phyloP scores from a whole-genome alignment of 2,797 vertebrate species.

The Xenentodon cancila region DNA sequence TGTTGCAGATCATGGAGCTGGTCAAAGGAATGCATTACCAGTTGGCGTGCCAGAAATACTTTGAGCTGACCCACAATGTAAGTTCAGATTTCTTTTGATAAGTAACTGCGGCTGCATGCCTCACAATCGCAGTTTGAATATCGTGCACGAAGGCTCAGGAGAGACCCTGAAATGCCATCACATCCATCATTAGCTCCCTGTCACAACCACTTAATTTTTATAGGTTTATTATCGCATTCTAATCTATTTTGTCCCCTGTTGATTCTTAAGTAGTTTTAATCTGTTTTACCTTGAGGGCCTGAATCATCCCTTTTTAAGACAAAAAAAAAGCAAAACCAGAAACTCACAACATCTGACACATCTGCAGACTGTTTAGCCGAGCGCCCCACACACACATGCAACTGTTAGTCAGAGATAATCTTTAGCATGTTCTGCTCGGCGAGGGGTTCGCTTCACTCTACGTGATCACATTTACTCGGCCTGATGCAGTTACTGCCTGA shows the following conservation, averaged over 20 bases:
- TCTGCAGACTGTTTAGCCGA: conserved; percentile 12
- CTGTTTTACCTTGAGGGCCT: conserved; percentile 53
- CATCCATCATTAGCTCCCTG: conserved; percentile 70
- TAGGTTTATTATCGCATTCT: conserved; percentile 66
- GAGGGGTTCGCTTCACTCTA: not conserved
- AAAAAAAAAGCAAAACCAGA: conserved; percentile 16
- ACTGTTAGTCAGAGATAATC: conserved; percentile 5
- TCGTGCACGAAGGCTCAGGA: conserved; percentile 34
- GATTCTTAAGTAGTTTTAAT: conserved; percentile 64
- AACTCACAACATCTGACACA: not conserved
- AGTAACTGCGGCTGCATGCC: conserved; percentile 40
- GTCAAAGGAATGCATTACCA: conserved; percentile 98
- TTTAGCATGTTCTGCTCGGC: conserved; percentile 1
- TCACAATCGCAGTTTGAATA: conserved; percentile 39
- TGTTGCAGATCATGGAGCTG: conserved; percentile 91
- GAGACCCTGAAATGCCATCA: conserved; percentile 52
- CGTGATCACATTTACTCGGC: conserved; percentile 5
- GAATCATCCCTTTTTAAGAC: conserved; percentile 45
- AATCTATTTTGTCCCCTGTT: conserved; percentile 55
- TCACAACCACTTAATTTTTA: conserved; percentile 68
- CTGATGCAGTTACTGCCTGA: not conserved
- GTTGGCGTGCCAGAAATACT: conserved; percentile 98
- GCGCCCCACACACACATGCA: conserved; percentile 2
- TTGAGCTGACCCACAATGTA: conserved; percentile 95
- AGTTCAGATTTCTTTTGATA: conserved; percentile 77